Base-by-base conservation (phyloP, 2,888 invertebrate genomes). In the Limnephilus auricula region DNA sequence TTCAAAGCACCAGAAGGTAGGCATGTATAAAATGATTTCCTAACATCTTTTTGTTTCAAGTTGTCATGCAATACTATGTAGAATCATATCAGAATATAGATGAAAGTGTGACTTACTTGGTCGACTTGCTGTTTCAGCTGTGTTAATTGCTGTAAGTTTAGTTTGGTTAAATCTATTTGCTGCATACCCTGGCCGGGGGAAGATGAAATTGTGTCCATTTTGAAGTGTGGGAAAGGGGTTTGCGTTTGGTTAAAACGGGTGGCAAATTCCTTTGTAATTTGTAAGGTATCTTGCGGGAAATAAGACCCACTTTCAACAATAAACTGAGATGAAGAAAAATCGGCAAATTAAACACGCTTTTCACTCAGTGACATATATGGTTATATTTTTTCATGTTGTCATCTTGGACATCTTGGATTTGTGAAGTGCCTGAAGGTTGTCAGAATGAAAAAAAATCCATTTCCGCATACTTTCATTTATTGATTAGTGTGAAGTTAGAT, bases 111-210 rank as follows among this genome's bases (percentile, higher is more conserved):
- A 78, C 91, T 94, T 94, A 98, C 98, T 96, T 98, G 97, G 95
- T 99, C 98, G 93, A 99, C 95, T 95, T 98, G 98, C 94, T 98
- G 98, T 94, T 98, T 98, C 91, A 99, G 95, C 94, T 98, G 97
- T 93, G 97, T 97, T 94, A 99, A 96, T 95, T 98, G 98, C 93
- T 97, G 97, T 90, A 98, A 95, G 95, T 96, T 97, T 93, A 99
- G 95, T 94, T 98, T 98, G 5, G 97, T 97, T 93, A 99, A 96
- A 95, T 98, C 98, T 93, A 98, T 97, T 95, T 98, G 97, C 94
- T 98, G 97, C 95, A 97, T 96, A 92, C 97, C 97, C 50, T 97
- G 96, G 92, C 96, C 96, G 93, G 97, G 97, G 50, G 95, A 95
- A 92, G 96, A 91, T 34, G 92, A 91, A 79, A 92, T 91, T 15